Percentiles rank a stretch among this genome's conserved stretches.
Evolutionary conservation across 2,888 invertebrate genomes (phyloP).

Genomic region (Tuta absoluta): DNA sequence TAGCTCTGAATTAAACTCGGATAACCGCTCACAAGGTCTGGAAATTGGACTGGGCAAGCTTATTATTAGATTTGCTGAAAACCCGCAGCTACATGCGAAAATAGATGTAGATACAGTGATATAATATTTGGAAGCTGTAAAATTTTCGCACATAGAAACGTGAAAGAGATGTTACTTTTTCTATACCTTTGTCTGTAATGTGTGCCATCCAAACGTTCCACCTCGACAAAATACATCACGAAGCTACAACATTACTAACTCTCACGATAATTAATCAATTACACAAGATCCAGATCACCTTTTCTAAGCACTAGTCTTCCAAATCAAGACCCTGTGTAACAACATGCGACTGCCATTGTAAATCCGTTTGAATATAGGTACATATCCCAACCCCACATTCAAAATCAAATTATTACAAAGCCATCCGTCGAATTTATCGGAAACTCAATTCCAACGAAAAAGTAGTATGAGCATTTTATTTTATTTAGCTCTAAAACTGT

Average conservation of each 20-base stretch:
- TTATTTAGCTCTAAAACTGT: conserved; percentile 46
- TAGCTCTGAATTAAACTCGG: conserved; percentile 20
- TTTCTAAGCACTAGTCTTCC: too few species aligned
- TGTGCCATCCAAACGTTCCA: too few species aligned
- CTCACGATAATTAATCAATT: too few species aligned
- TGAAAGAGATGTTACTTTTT: too few species aligned
- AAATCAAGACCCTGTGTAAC: too few species aligned
- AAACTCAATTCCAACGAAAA: conserved; percentile 6
- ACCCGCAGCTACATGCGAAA: not conserved
- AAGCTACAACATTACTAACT: too few species aligned
- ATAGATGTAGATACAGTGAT: not conserved
- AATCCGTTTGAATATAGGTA: not conserved
- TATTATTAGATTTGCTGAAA: conserved; percentile 24
- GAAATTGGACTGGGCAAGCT: conserved; percentile 25
- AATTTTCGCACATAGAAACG: too few species aligned
- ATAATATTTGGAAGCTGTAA: too few species aligned
- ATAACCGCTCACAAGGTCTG: conserved; percentile 15
- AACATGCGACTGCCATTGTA: not conserved
- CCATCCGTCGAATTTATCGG: conserved; percentile 5
- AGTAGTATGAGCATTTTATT: conserved; percentile 36
- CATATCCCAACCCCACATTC: not conserved
- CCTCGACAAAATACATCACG: too few species aligned
- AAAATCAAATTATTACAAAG: conserved; percentile 18
- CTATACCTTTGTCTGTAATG: too few species aligned
- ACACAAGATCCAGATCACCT: too few species aligned